phyloP scores from a whole-genome alignment of 2,888 invertebrate species.

The Rhogogaster chlorosoma region DNA sequence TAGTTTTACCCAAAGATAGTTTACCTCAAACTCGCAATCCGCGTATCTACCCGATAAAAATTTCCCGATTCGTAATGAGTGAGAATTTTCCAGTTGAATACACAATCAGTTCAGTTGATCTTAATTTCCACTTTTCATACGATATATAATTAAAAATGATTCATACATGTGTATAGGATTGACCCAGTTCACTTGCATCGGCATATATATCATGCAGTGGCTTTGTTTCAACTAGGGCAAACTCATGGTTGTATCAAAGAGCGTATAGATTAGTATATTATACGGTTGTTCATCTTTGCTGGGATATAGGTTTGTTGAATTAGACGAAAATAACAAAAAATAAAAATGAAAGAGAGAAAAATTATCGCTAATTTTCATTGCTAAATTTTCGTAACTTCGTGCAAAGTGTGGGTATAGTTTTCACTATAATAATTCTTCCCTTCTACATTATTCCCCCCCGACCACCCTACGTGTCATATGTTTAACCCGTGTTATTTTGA shows the following conservation, averaged over 20 bases:
- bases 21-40: no score
- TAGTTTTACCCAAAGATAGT: neutral
- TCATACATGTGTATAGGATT: constrained; percentile 9
- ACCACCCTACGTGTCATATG: neutral
- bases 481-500: constrained; percentile 14
- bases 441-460: neutral
- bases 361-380: neutral
- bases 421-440: neutral
- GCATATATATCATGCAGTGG: neutral
- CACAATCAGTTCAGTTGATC: neutral
- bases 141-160: constrained; percentile 34
- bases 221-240: constrained; percentile 43
- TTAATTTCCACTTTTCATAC: constrained; percentile 4
- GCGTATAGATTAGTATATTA: neutral
- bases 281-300: neutral
- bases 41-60: neutral
- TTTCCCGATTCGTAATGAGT: no score
- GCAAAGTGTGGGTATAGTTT: neutral
- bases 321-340: neutral
- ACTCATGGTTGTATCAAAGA: constrained; percentile 9
- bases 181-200: constrained; percentile 38
- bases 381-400: neutral
- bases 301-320: neutral
- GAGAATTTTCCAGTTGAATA: neutral
- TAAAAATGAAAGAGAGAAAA: neutral